A percentile compares a stretch with the other conserved stretches of the same genome.
phyloP scores from a whole-genome alignment of 2,113 vertebrate genomes.

The Aplodontia rufa region DNA sequence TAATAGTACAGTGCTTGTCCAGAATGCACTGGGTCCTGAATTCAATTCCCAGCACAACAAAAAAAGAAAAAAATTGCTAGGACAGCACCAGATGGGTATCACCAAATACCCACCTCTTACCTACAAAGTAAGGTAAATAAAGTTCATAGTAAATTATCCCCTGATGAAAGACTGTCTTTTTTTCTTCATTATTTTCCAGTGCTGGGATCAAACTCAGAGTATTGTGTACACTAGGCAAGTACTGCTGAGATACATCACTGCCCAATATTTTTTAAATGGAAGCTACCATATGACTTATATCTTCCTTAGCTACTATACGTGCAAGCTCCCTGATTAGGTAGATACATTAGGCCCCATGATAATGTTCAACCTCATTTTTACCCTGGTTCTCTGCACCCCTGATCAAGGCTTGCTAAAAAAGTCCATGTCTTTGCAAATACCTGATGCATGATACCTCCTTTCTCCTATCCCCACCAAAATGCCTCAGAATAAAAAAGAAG shows the following conservation, averaged over 20 bases:
- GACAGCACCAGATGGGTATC: not conserved
- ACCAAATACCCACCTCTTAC: not conserved
- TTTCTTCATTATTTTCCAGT: not conserved
- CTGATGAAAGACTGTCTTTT: not conserved
- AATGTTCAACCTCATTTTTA: conserved; percentile 40
- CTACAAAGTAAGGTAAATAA: conserved; percentile 14
- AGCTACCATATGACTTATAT: conserved; percentile 18
- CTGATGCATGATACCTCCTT: not conserved
- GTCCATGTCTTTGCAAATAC: not conserved
- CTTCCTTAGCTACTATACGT: conserved; percentile 15
- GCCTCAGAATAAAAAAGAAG: conserved; percentile 39
- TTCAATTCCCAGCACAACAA: not conserved
- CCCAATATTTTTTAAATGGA: conserved; percentile 13
- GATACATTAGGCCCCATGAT: not conserved
- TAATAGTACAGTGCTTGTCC: not conserved
- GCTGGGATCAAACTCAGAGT: not conserved
- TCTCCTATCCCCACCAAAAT: not conserved
- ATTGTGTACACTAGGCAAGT: not conserved
- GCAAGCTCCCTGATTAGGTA: not conserved
- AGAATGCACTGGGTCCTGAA: not conserved
- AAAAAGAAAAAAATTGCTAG: not conserved
- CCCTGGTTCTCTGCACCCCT: not conserved
- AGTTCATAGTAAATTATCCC: conserved; percentile 21
- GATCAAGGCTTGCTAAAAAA: conserved; percentile 27
- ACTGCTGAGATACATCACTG: not conserved